Conservation (phyloP, 1,140 invertebrate species). For the Polyergus mexicanus region DNA sequence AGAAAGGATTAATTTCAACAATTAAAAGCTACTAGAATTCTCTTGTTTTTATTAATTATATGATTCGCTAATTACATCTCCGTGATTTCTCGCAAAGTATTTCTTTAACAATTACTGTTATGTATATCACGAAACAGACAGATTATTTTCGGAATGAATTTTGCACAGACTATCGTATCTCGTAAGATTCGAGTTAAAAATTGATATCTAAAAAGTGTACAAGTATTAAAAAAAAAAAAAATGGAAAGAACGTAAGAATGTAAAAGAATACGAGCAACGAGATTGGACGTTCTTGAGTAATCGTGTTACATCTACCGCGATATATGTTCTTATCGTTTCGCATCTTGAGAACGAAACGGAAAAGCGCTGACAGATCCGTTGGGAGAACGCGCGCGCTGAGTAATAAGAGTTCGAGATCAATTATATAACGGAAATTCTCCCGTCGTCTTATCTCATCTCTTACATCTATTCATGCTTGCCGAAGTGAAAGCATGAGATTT, state of each 20-base stretch:
- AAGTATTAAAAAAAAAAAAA: conserved; percentile 4
- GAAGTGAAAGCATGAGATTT: background rate
- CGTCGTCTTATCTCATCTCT: conserved; percentile 28
- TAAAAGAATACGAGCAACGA: background rate
- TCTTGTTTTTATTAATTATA: conserved; percentile 29
- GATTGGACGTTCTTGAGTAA: conserved; percentile 58
- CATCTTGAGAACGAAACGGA: conserved; percentile 31
- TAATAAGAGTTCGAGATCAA: conserved; percentile 73
- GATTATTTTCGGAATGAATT: conserved; percentile 2
- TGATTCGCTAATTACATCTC: background rate
- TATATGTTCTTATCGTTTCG: conserved; percentile 40
- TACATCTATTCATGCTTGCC: background rate
- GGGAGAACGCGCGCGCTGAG: conserved; percentile 31
- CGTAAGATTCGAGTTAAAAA: background rate
- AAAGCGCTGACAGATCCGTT: conserved; percentile 58
- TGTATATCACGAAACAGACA: background rate
- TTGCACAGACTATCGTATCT: background rate
- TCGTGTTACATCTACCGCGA: conserved; percentile 30
- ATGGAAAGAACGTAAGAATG: background rate
- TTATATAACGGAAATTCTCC: conserved; percentile 63
- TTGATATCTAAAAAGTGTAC: background rate
- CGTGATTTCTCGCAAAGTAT: background rate
- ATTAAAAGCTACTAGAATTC: background rate
- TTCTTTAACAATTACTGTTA: background rate
- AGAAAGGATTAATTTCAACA: conserved; percentile 23